Conservation (phyloP, 2,113 vertebrate genomes). For the Perca flavescens region DNA sequence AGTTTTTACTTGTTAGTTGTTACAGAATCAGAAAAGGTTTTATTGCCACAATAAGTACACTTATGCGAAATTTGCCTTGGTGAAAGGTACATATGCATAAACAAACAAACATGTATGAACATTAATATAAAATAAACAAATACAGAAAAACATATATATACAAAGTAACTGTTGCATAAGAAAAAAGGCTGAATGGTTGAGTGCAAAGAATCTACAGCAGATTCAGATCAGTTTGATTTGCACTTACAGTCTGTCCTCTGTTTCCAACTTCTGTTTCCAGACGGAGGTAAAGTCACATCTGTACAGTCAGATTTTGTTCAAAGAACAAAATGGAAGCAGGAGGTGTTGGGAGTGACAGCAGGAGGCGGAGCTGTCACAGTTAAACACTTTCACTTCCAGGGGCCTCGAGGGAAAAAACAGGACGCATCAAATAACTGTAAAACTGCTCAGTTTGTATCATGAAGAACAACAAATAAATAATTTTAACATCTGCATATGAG, state of each 20-base stretch:
- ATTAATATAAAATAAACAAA: too few relatives aligned
- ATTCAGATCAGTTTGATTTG: neutral
- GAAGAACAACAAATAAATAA: neutral
- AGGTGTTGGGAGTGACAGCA: neutral
- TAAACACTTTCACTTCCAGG: neutral
- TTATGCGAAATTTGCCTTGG: too few relatives aligned
- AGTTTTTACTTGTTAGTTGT: too few relatives aligned
- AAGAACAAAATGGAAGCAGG: neutral
- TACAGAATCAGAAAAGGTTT: too few relatives aligned
- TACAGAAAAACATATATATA: too few relatives aligned
- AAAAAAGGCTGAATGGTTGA: too few relatives aligned
- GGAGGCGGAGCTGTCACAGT: neutral
- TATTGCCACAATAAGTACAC: too few relatives aligned
- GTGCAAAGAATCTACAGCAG: neutral
- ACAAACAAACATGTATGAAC: too few relatives aligned
- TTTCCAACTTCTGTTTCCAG: neutral
- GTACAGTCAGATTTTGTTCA: neutral
- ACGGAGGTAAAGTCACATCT: neutral
- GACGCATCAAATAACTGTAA: neutral
- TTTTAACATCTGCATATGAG: too few relatives aligned
- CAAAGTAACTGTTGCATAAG: too few relatives aligned
- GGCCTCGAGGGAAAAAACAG: neutral
- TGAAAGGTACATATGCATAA: too few relatives aligned
- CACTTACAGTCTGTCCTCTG: conserved; percentile 4
- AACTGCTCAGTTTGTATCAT: neutral